Base-by-base conservation (phyloP, 2,888 invertebrate genomes). In the Nysson spinosus region DNA sequence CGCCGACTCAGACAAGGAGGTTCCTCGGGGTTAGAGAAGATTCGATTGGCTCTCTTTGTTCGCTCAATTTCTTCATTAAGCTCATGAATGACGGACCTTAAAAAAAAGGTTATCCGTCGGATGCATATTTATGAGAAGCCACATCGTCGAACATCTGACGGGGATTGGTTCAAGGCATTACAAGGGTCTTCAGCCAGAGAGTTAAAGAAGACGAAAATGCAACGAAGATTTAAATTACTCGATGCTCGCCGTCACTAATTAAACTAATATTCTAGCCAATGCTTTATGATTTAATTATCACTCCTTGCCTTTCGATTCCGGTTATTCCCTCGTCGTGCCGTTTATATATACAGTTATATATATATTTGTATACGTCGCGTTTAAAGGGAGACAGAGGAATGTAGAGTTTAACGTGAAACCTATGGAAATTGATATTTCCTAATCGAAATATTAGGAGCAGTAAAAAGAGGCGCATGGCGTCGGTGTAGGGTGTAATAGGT, bases 51-150 rank as follows among this genome's bases (percentile, higher is more conserved):
- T 49, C 28, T 19, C 16, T 42, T 54, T 43, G 49, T 67, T 46
- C 69, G 51, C 56, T 70, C 55, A 50, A 55, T 63, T 60, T 70
- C 65, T 50, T 55, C 63, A 32, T 24, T 30, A 26, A 58, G 39
- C 43, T 56, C 63, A 46, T 61, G 63, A 71, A 64, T 62, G 67
- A 65, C 64, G 54, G 58, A 55, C n/a, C n/a, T 51, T 50, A 50
- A 51, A 58, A 65, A 68, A 66, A 68, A 65, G 67, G 65, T 68
- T 68, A 65, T 54, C 65, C 51, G 60, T 65, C 55, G 67, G 65
- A 55, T 60, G 67, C 58, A 68, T 68, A 68, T 68, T 68, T 68
- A 68, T 68, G 67, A 68, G 65, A 40, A 52, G 50, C 37, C 47
- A 44, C 67, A 47, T 54, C 47, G 64, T 39, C 55, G 55, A 46